Percentiles rank a stretch among this genome's conserved stretches.
phyloP scores from a whole-genome alignment of 2,888 invertebrate species.

The Pollenia labialis region DNA sequence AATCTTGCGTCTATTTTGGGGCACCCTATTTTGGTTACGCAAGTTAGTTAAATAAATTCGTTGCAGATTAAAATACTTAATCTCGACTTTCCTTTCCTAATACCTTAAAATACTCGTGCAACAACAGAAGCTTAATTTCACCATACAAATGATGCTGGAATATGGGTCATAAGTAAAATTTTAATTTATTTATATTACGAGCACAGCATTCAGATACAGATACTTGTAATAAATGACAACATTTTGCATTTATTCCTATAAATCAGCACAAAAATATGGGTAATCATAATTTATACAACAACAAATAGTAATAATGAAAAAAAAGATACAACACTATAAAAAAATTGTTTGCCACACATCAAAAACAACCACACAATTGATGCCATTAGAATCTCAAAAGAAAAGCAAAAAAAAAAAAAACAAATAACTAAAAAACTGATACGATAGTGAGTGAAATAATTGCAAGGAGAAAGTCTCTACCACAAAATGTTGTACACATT shows the following conservation, averaged over 20 bases:
- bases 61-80: neutral
- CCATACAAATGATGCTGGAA: slow-evolving; percentile 38
- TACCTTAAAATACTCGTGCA: slow-evolving; percentile 13
- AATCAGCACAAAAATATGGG: slow-evolving; percentile 71
- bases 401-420: slow-evolving; percentile 7
- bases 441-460: slow-evolving; percentile 69
- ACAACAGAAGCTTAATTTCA: slow-evolving; percentile 52
- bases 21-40: too few relatives aligned
- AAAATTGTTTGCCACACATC: slow-evolving; percentile 59
- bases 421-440: slow-evolving; percentile 36
- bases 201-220: neutral
- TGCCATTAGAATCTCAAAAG: slow-evolving; percentile 68
- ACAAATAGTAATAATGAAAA: slow-evolving; percentile 31
- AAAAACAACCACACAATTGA: slow-evolving; percentile 65
- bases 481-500: slow-evolving; percentile 64
- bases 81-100: slow-evolving; percentile 49
- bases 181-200: slow-evolving; percentile 40
- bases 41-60: neutral
- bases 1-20: too few relatives aligned
- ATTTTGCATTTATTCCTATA: slow-evolving; percentile 69
- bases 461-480: slow-evolving; percentile 71
- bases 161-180: slow-evolving; percentile 71
- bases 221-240: slow-evolving; percentile 59
- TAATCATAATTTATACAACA: slow-evolving; percentile 70
- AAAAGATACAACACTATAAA: neutral